Evolutionary conservation across 1,140 invertebrate genomes (phyloP).

Genomic region (Drosophila miranda): DNA sequence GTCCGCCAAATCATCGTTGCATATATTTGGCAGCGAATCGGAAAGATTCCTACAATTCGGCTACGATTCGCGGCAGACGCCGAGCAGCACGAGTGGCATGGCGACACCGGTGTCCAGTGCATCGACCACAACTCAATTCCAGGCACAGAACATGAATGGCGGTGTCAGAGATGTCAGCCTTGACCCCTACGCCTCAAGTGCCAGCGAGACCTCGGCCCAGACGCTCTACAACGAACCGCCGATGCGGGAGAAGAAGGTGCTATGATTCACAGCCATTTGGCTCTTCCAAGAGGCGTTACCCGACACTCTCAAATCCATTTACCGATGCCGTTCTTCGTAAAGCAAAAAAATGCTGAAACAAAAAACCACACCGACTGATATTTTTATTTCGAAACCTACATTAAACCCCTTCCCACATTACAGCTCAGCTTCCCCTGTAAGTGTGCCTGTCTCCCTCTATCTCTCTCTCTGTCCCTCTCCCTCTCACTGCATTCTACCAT

Average conservation of each 20-base stretch:
- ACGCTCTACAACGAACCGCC: background rate
- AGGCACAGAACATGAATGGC: conserved; percentile 1
- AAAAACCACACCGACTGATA: conserved; percentile 67
- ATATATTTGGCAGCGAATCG: conserved; percentile 21
- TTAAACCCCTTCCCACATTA: conserved; percentile 8
- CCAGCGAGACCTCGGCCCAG: conserved; percentile 7
- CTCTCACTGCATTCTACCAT: conserved; percentile 36
- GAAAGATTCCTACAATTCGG: conserved; percentile 15
- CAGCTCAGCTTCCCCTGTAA: conserved; percentile 3
- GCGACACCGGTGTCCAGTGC: background rate
- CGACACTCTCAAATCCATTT: conserved; percentile 30
- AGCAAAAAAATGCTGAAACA: conserved; percentile 34
- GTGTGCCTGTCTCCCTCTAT: no score
- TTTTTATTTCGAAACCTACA: conserved; percentile 65
- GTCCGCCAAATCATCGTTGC: conserved; percentile 16
- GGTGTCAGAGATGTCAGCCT: conserved; percentile 27
- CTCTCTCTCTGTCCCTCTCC: background rate
- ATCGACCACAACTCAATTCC: background rate
- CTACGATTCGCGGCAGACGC: background rate
- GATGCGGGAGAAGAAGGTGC: conserved; percentile 51
- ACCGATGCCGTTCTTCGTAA: conserved; percentile 41
- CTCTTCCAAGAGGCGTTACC: conserved; percentile 32
- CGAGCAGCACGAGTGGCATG: background rate
- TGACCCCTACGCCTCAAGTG: conserved; percentile 16
- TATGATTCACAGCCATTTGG: conserved; percentile 45